phyloP scores from a whole-genome alignment of 2,113 vertebrate species.

The Ondatra zibethicus region DNA sequence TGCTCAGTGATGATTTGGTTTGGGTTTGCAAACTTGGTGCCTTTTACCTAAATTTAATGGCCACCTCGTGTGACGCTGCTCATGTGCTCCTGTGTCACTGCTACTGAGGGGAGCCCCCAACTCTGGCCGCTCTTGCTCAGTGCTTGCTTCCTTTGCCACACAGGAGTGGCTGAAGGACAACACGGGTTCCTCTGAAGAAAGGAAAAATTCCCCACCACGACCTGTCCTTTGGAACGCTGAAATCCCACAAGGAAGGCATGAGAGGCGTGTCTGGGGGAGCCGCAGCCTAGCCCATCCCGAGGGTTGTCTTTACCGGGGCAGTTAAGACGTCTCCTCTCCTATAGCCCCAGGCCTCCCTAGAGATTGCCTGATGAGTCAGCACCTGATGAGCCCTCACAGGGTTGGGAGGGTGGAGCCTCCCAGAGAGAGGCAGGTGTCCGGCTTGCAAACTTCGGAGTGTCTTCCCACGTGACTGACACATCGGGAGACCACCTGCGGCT shows the following conservation, averaged over 20 bases:
- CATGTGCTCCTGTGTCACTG: background rate
- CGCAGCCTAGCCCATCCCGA: background rate
- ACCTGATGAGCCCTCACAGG: no score
- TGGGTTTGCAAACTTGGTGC: background rate
- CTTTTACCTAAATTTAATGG: background rate
- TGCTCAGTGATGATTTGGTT: background rate
- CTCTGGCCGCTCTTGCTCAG: background rate
- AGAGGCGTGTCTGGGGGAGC: background rate
- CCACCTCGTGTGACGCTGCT: background rate
- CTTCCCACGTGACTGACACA: background rate
- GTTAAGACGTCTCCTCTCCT: background rate
- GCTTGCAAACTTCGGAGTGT: background rate
- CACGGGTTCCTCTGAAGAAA: background rate
- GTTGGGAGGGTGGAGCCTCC: background rate
- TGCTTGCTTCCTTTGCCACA: no score
- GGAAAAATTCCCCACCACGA: background rate
- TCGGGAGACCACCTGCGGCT: no score
- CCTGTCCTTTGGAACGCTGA: background rate
- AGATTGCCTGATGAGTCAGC: background rate
- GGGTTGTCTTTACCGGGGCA: background rate
- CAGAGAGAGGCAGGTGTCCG: background rate
- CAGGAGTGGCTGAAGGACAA: background rate
- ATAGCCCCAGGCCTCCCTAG: background rate
- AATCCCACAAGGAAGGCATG: background rate
- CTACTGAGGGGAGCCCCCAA: background rate